Evolutionary conservation across 2,113 vertebrate genomes (phyloP).

Genomic region (Malurus melanocephalus): DNA sequence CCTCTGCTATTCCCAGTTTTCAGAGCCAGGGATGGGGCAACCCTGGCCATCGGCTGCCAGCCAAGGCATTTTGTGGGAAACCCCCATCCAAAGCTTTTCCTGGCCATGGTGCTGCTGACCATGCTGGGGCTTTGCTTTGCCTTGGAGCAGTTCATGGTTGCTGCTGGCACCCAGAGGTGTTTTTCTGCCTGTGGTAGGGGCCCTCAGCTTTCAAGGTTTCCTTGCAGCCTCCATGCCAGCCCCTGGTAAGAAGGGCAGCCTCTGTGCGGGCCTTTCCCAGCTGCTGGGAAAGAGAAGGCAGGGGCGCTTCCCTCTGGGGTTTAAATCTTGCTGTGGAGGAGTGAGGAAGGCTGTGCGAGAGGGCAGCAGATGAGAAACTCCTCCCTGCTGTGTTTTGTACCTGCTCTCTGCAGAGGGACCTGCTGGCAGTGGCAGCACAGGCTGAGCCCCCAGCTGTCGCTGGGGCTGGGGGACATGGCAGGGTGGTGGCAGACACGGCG

Average conservation of each 20-base stretch:
- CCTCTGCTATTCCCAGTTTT: neutral
- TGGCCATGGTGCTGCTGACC: neutral
- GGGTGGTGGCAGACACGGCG: no score
- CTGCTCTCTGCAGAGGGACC: neutral
- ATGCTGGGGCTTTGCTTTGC: neutral
- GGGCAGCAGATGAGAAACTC: neutral
- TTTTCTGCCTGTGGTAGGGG: neutral
- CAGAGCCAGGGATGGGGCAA: neutral
- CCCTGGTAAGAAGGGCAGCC: fast-evolving
- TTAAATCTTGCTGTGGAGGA: neutral
- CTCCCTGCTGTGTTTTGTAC: neutral
- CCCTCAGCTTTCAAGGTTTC: neutral
- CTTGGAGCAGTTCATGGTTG: neutral
- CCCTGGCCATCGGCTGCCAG: fast-evolving
- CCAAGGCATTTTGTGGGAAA: neutral
- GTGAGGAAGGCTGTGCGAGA: neutral
- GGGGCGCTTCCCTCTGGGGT: fast-evolving
- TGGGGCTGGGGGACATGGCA: neutral
- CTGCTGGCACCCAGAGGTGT: neutral
- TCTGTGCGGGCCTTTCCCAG: neutral
- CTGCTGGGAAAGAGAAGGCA: neutral
- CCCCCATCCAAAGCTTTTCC: fast-evolving
- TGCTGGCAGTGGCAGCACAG: neutral
- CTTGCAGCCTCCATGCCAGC: neutral
- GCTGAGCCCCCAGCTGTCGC: neutral